A percentile compares a stretch with the other conserved stretches of the same genome.
Evolutionary conservation across 2,797 vertebrate genomes (phyloP).

Genomic region (Pseudocheirus occidentalis): DNA sequence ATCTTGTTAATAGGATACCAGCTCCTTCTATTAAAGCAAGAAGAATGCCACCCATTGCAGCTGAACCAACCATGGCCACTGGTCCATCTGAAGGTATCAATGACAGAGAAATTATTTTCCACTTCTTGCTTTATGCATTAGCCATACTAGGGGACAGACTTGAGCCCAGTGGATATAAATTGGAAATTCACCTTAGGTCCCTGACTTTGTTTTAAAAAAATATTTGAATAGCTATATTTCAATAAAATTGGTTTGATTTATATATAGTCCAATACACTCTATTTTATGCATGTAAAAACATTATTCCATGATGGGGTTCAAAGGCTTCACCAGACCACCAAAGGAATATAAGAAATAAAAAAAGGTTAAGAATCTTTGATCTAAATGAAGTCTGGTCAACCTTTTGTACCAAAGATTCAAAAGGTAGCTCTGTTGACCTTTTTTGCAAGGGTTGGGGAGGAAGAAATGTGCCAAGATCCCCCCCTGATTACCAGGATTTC

Average conservation of each 20-base stretch:
- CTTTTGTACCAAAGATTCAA: neutral
- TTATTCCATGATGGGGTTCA: neutral
- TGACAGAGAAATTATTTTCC: neutral
- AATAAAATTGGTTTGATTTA: neutral
- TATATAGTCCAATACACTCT: neutral
- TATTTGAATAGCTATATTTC: neutral
- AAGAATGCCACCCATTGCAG: slow-evolving; percentile 96
- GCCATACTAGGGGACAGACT: neutral
- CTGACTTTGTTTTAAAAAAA: neutral
- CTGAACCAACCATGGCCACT: slow-evolving; percentile 96
- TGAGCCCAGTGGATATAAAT: neutral
- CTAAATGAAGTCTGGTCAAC: neutral
- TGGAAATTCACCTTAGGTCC: neutral
- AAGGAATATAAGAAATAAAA: neutral
- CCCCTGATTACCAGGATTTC: neutral
- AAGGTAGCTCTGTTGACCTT: neutral
- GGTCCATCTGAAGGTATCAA: slow-evolving; percentile 90
- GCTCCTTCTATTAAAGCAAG: slow-evolving; percentile 97
- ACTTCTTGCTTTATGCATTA: neutral
- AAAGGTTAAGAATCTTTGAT: neutral
- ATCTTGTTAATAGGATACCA: slow-evolving; percentile 95
- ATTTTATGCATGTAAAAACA: neutral
- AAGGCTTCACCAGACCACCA: neutral
- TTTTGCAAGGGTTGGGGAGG: neutral
- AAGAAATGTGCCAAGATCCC: neutral